These are phyloP conservation scores for Urocitellus parryii DNA, from an alignment of 2,113 vertebrate genomes.

Conservation along the genomic window DNA sequence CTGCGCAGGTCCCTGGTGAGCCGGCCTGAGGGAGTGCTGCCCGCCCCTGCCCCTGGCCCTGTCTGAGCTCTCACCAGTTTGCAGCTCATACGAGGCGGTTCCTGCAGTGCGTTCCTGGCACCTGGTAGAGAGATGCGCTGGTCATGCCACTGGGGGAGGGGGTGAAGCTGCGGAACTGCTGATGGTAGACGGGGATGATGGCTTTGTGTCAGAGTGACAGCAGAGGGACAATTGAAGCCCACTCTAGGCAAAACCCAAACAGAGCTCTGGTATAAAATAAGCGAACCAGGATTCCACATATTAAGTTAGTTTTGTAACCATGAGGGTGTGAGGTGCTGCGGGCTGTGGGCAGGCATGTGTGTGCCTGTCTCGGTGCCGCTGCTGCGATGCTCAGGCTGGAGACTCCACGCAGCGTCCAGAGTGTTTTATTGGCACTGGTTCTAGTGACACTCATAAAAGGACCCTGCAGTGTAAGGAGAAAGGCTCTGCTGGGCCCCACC, in stretches of 20 bases:
- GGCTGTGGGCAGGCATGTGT: no score
- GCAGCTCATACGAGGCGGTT: neutral
- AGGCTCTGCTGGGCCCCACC: neutral
- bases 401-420: neutral
- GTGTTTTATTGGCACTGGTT: no score
- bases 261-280: neutral
- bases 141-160: no score
- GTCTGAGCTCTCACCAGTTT: neutral
- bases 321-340: neutral
- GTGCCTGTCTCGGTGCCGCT: neutral
- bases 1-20: rapidly evolving
- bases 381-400: no score
- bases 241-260: neutral
- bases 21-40: no score
- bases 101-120: rapidly evolving
- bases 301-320: neutral
- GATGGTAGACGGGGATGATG: no score
- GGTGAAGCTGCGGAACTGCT: neutral
- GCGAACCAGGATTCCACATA: neutral
- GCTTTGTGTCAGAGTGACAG: neutral
- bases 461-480: rapidly evolving
- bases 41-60: neutral
- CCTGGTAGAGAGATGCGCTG: neutral
- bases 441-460: neutral
- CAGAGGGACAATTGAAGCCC: neutral